phyloP scores from a whole-genome alignment of 1,140 invertebrate genomes.

The Calliopsis andreniformis region DNA sequence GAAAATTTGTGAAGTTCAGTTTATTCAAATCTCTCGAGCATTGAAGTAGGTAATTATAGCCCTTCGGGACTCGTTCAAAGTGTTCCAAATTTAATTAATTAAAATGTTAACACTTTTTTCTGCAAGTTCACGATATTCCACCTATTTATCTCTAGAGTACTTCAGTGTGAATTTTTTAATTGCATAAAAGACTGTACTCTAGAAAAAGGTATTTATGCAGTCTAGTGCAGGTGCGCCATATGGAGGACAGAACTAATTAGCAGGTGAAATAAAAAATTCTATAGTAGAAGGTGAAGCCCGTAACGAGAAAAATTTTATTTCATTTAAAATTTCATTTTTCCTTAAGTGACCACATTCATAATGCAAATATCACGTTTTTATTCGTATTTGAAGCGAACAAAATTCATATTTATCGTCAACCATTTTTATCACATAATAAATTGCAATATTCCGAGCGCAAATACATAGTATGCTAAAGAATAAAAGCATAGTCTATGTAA shows the following conservation, averaged over 20 bases:
- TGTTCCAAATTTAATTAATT: conserved; percentile 34
- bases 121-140: neutral
- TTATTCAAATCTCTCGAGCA: neutral
- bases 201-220: neutral
- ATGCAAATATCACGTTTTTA: neutral
- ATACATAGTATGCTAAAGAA: neutral
- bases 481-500: conserved; percentile 25
- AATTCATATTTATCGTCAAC: conserved; percentile 4
- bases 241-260: conserved; percentile 20
- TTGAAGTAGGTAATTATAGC: conserved; percentile 14
- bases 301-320: neutral
- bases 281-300: neutral
- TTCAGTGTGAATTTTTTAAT: neutral
- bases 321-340: too few relatives aligned
- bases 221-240: neutral
- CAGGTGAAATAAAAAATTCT: neutral
- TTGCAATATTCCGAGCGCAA: too few relatives aligned
- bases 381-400: neutral
- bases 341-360: neutral
- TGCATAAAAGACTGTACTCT: neutral
- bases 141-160: conserved; percentile 14
- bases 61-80: conserved; percentile 14
- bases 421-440: too few relatives aligned
- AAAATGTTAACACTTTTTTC: conserved; percentile 25
- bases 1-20: neutral